Base-by-base conservation (phyloP, 1,140 invertebrate genomes). In the Penaeus japonicus region DNA sequence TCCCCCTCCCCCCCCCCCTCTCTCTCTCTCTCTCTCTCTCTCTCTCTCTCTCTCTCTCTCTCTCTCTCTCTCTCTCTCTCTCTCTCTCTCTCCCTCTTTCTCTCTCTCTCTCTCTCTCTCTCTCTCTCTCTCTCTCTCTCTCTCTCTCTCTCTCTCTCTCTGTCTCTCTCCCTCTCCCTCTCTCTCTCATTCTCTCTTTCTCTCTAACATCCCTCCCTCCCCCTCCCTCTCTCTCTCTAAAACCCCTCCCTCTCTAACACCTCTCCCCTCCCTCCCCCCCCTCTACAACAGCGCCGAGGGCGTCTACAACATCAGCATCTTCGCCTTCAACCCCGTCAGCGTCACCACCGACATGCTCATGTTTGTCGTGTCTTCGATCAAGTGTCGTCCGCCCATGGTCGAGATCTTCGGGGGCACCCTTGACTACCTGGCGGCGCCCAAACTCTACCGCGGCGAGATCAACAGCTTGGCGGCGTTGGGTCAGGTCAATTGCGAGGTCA, bases 311-410 rank as follows among this genome's bases (percentile, higher is more conserved):
- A 62, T 89, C 0, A 89, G 90, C 7, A 92, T 92, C 77, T 84
- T 90, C 22, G 85, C 80, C 55, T 91, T 91, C 15, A 86, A 88
- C n/a, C 35, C 70, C 0, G 84, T 90, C 22, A 90, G 89, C 55
- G 91, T 83, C 62, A 91, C 91, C 75, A 85, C 86, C 20, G 82
- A 87, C 7, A 80, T 91, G 20, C 88, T 86, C 30, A 79, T 92
- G n/a, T 85, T 91, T 1, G 91, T 91, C 22, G 81, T 90, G 55
- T 92, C 92, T 0, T 80, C 89, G 47, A 92, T 92, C 2, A 78
- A 84, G 17, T 93, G 92, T 84, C 87, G 83, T 0, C 81, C 87
- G 0, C 92, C 91, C 15, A 84, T 90, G 18, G 62, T 91, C 3
- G 92, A 91, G 77, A 89, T 81, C 18, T 90, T 22, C 35, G 90